Base-by-base conservation (phyloP, 1,140 invertebrate species). In the Drosophila sturtevanti region DNA sequence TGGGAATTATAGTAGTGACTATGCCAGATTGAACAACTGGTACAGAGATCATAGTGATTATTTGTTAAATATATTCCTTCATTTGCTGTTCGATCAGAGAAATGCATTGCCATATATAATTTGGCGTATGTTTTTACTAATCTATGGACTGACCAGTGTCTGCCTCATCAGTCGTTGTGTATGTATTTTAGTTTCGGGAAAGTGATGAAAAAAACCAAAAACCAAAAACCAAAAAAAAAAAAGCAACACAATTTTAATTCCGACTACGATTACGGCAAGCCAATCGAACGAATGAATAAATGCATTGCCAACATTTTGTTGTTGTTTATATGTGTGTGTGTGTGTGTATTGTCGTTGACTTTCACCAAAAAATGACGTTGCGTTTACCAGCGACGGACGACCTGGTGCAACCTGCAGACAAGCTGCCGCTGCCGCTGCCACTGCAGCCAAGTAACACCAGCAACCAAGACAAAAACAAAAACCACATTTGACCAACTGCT, bases 311-410 rank as follows among this genome's bases (percentile, higher is more conserved):
- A 31, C 27, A 7, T 11, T 7, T 52, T 27, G 44, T 54, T 24
- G 34, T 16, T 16, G 14, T 38, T 14, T n/a, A 3, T 48, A 16
- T 41, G 27, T 31, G 27, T 1, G 27, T 31, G 27, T 31, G 27
- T 31, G 5, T 31, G 27, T 31, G 27, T 67, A 58, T 35, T 55
- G 73, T 44, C 63, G 66, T 61, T 62, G 78, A 86, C 81, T 87
- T 86, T 86, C 81, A 82, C 81, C 82, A 76, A 86, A 87, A 86
- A 79, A 68, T 85, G 81, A 85, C 81, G 81, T 67, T 87, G 70
- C 73, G 73, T 72, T 75, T 72, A 70, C 38, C 38, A 52, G 41
- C 70, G 61, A 77, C 74, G 70, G 61, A 77, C 74, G 70, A 77
- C 61, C 74, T 68, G 72, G 31, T 77, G 81, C 81, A 85, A 86